Evolutionary conservation across 1,140 invertebrate species (phyloP), one percentile per base, ranked within the genome.

Genomic region (Eufriesea mexicana): DNA sequence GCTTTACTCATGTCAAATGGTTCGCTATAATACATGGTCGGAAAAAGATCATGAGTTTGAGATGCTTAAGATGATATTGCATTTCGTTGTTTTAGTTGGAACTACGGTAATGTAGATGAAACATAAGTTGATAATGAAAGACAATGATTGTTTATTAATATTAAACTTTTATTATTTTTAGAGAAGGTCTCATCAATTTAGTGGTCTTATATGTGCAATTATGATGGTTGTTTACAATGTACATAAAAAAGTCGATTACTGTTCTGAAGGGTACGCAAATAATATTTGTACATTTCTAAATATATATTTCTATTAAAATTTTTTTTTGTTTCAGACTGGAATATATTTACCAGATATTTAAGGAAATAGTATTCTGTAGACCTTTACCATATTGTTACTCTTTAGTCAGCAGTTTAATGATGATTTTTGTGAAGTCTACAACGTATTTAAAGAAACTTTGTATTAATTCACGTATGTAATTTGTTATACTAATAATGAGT

Each of bases 181-280:
- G 92, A 94, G 93, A 88, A 91, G 93, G 85, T 88, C 93, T 14
- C 91, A 94, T 89, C 93, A 94, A 72, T 94, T 94, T 80, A 91
- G 91, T 75, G 93, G 93, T n/a, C 86, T 94, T 59, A 86, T 94
- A 62, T 93, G 88, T 78, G 91, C 93, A 12, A 90, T 94, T 77
- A 51, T 86, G 51, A 85, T 89, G 74, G 78, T 91, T 47, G 67
- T 94, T 20, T 79, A 66, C 23, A 94, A 91, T 79, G 91, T 92
- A 2, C 90, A 93, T 35, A 87, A 78, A 66, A 89, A 81, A 72
- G 75, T 91, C 78, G 86, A 88, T 79, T 92, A 90, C 81, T 91
- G 85, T 89, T 77, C 89, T 8, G 86, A 71, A 66, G 89, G 90
- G 89, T 90, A 88, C 54, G 83, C 14, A 20, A 76, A 66, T 35